Percentiles rank a stretch among this genome's conserved stretches.
Conservation (phyloP, 2,113 vertebrate genomes). For the Ammodytes dubius region DNA sequence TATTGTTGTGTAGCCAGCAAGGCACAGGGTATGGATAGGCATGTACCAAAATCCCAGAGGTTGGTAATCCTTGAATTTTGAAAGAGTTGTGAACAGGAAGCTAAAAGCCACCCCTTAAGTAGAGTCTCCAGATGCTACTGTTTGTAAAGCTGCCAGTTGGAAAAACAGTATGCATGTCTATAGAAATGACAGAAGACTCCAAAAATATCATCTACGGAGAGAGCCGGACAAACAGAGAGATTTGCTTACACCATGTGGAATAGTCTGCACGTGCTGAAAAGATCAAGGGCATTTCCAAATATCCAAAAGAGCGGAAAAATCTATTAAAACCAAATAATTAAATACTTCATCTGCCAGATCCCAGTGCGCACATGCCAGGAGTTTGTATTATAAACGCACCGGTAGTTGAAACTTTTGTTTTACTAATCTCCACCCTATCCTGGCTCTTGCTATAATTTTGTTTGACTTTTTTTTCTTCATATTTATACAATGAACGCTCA, state of each 20-base stretch:
- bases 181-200: constrained; percentile 45
- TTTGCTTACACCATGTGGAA: constrained; percentile 47
- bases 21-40: constrained; percentile 30
- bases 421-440: constrained; percentile 72
- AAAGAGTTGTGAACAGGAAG: constrained; percentile 42
- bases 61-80: constrained; percentile 45
- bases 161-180: constrained; percentile 47
- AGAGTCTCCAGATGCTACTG: constrained; percentile 57
- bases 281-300: constrained; percentile 54
- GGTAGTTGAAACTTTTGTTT: constrained; percentile 78
- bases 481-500: constrained; percentile 82
- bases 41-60: constrained; percentile 40
- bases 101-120: constrained; percentile 33
- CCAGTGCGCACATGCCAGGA: constrained; percentile 67
- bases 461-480: constrained; percentile 61
- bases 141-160: constrained; percentile 62
- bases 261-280: constrained; percentile 43
- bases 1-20: background rate
- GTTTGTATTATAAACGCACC: constrained; percentile 79
- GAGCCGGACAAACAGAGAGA: constrained; percentile 56
- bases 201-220: constrained; percentile 48
- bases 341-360: constrained; percentile 82
- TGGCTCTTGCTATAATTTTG: constrained; percentile 59
- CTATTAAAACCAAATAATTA: constrained; percentile 72
- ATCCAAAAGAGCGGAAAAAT: constrained; percentile 64